Percentiles rank a stretch among this genome's conserved stretches.
Conservation (phyloP, 2,888 invertebrate genomes). For the Lycocerus yunnanus region DNA sequence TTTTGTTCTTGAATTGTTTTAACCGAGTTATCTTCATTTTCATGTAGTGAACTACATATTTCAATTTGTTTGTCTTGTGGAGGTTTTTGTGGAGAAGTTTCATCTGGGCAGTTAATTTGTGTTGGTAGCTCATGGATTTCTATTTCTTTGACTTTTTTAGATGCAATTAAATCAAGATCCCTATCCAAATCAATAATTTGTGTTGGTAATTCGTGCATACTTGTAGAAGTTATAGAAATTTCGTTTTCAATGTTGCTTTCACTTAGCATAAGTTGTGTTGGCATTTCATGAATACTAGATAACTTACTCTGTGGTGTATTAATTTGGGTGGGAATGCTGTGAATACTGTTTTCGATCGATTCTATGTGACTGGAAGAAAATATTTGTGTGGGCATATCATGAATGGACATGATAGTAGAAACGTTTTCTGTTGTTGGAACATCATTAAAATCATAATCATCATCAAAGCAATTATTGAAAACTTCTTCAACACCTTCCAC, state of each 20-base stretch:
- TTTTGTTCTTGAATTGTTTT: background rate
- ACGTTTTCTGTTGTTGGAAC: slow-evolving; percentile 18
- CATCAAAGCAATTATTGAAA: slow-evolving; percentile 13
- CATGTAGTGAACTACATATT: background rate
- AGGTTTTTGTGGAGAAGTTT: background rate
- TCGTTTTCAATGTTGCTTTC: background rate
- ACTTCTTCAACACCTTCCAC: background rate
- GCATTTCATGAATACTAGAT: background rate
- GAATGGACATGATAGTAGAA: background rate
- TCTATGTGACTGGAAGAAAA: background rate
- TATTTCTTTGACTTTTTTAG: background rate
- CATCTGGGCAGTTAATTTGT: background rate
- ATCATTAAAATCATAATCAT: slow-evolving; percentile 19
- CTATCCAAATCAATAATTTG: background rate
- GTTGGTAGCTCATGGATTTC: background rate
- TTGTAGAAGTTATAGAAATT: background rate
- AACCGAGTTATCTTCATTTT: background rate
- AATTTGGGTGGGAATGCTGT: background rate
- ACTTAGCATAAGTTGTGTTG: slow-evolving; percentile 4
- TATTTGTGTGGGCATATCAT: background rate
- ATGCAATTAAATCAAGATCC: background rate
- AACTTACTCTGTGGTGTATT: background rate
- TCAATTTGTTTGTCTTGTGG: background rate
- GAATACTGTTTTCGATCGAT: background rate
- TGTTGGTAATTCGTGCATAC: background rate